phyloP scores from a whole-genome alignment of 2,797 vertebrate species.

The Myotis findleyi region DNA sequence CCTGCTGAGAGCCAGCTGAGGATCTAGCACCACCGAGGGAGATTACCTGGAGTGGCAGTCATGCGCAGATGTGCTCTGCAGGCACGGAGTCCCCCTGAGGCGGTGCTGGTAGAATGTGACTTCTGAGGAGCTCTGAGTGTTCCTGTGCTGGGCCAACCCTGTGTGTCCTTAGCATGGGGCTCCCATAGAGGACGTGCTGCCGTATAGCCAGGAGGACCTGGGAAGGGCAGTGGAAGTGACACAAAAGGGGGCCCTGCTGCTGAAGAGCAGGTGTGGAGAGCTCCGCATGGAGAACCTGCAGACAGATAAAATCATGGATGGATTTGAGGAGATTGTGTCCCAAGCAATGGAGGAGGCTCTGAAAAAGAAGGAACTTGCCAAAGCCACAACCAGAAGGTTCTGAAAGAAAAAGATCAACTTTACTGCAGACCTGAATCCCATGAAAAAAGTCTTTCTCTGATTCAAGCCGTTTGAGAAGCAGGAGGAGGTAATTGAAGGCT shows the following conservation, averaged over 20 bases:
- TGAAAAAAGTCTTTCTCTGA: not conserved
- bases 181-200: not conserved
- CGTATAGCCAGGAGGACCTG: not conserved
- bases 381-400: not conserved
- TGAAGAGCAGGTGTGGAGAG: not conserved
- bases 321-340: not conserved
- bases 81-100: not conserved
- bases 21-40: not conserved
- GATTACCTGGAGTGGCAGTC: not conserved
- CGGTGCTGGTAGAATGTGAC: no score
- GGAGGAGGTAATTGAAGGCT: conserved; percentile 86
- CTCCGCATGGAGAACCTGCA: not conserved
- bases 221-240: not conserved
- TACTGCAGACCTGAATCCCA: not conserved
- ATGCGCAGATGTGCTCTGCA: not conserved
- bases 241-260: not conserved
- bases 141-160: not conserved
- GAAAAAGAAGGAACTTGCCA: conserved; percentile 81
- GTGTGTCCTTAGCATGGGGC: no score
- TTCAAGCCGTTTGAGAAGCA: not conserved
- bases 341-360: conserved; percentile 88
- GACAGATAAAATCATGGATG: not conserved
- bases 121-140: no score
- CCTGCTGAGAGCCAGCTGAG: not conserved
- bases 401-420: not conserved